Evolutionary conservation across 1,140 invertebrate genomes (phyloP).

Genomic region (Drosophila tristis): DNA sequence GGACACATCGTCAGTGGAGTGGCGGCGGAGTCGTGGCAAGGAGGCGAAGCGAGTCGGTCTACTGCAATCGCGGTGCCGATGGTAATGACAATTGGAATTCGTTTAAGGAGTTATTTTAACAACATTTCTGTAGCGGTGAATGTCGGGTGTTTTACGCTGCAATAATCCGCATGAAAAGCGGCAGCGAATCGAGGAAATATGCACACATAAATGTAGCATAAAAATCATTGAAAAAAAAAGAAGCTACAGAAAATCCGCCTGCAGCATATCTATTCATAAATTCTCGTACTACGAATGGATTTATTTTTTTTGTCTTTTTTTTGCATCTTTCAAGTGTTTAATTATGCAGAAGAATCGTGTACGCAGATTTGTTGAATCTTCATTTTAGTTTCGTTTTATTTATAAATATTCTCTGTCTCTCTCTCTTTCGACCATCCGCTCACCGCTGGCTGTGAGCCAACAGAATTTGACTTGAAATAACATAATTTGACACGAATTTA

Average conservation of each 20-base stretch:
- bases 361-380: no score
- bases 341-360: no score
- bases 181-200: no score
- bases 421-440: background rate
- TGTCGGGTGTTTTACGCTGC: background rate
- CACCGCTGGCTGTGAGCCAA: conserved; percentile 46
- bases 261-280: no score
- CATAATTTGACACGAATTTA: conserved; percentile 78
- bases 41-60: conserved; percentile 14
- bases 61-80: conserved; percentile 28
- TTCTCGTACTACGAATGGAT: no score
- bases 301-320: no score
- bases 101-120: conserved; percentile 23
- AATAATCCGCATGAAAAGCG: no score
- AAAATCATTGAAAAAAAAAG: no score
- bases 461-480: conserved; percentile 68
- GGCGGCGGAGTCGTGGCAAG: background rate
- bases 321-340: no score
- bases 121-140: background rate
- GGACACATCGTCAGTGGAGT: conserved; percentile 8
- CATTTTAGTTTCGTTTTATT: background rate
- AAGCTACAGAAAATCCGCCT: no score
- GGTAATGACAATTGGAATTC: conserved; percentile 75
- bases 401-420: conserved; percentile 23
- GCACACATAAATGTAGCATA: no score